phyloP scores from a whole-genome alignment of 2,113 vertebrate species.

The Centropristis striata region DNA sequence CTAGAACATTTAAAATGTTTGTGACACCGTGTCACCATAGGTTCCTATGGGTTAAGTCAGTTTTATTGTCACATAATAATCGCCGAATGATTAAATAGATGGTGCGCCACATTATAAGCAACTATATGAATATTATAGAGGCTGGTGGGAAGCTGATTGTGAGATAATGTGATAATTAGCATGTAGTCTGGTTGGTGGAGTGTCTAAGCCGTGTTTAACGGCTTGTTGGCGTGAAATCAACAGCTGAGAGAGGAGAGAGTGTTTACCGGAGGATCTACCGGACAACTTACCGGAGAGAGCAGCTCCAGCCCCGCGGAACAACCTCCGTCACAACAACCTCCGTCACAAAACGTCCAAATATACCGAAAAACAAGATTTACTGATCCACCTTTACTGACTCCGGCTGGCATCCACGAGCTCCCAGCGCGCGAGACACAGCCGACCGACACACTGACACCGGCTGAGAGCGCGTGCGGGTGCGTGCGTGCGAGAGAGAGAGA shows the following conservation, averaged over 20 bases:
- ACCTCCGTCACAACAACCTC: not conserved
- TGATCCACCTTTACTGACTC: not conserved
- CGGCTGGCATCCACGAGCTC: not conserved
- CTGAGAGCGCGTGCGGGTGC: accelerated
- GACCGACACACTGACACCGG: not conserved
- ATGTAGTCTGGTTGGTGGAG: not conserved
- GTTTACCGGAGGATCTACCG: accelerated
- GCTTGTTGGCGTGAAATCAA: not conserved
- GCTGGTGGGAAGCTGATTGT: accelerated
- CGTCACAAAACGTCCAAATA: not conserved
- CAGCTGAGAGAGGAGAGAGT: not conserved
- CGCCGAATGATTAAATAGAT: not conserved
- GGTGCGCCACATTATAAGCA: accelerated
- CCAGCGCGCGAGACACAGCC: not conserved
- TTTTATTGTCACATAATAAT: accelerated
- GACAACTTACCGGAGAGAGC: conserved; percentile 31
- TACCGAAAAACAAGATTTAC: not conserved
- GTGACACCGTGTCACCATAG: no score
- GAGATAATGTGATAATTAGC: accelerated
- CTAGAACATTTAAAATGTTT: no score
- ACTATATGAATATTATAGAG: accelerated
- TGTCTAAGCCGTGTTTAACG: not conserved
- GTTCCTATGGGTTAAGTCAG: no score
- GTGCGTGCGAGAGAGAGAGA: not conserved
- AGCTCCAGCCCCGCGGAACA: not conserved